These are phyloP conservation scores for Trochalopteron elliotii DNA, from an alignment of 2,113 vertebrate species.

Conservation along the genomic window DNA sequence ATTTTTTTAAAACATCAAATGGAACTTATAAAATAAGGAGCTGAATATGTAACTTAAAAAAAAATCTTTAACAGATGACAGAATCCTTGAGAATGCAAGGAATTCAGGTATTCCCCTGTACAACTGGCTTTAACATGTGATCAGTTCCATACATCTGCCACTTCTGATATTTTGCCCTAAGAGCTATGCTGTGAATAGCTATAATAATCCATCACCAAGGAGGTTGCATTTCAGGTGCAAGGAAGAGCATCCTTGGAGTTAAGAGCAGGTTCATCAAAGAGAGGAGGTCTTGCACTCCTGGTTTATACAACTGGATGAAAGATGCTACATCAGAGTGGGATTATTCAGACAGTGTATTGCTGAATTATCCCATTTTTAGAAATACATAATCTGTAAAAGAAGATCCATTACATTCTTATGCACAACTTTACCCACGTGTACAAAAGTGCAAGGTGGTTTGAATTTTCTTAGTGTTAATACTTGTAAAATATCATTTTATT, in stretches of 20 bases:
- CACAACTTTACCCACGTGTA: not conserved
- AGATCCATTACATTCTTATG: not conserved
- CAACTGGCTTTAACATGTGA: not conserved
- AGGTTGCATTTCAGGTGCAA: not conserved
- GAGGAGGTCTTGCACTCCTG: not conserved
- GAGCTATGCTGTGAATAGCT: not conserved
- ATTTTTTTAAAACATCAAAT: not conserved
- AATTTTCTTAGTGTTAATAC: not conserved
- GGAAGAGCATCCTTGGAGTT: not conserved
- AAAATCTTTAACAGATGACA: not conserved
- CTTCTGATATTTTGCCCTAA: not conserved
- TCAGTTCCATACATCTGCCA: not conserved
- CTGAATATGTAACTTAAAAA: not conserved
- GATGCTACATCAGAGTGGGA: not conserved
- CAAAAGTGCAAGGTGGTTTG: not conserved
- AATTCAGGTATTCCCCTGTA: not conserved
- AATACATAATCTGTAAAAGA: not conserved
- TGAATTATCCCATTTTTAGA: not conserved
- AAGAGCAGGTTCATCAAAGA: not conserved
- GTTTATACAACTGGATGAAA: not conserved
- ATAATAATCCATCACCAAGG: not conserved
- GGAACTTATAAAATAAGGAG: not conserved
- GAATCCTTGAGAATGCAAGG: not conserved
- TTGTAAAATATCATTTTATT: not conserved
- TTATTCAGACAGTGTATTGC: not conserved